phyloP scores from a whole-genome alignment of 2,797 vertebrate genomes.

The Amblyopsis hoosieri region DNA sequence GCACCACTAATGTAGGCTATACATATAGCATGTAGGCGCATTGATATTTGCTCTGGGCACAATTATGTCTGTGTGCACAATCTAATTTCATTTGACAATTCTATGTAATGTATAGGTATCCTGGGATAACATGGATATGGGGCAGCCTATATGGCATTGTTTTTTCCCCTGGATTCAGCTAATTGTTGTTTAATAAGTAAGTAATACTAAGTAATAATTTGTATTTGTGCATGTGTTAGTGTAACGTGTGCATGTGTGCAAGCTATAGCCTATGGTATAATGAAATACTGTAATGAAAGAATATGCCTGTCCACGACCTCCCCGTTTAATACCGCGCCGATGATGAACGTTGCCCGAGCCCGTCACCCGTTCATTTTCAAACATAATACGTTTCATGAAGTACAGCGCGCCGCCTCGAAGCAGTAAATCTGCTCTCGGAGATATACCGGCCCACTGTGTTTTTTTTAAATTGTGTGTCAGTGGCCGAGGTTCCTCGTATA shows the following conservation, averaged over 20 bases:
- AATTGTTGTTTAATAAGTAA: neutral
- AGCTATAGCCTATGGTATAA: neutral
- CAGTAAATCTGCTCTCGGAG: constrained; percentile 44
- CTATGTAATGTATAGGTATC: too few species aligned
- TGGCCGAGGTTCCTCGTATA: constrained; percentile 36
- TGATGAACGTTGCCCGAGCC: constrained; percentile 33
- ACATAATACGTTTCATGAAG: constrained; percentile 57
- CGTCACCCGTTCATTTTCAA: constrained; percentile 46
- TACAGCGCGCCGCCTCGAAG: constrained; percentile 27
- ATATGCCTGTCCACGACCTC: neutral
- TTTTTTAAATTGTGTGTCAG: constrained; percentile 28
- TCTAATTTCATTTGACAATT: too few species aligned
- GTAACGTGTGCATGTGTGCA: constrained; percentile 1
- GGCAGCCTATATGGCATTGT: neutral
- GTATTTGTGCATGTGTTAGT: constrained; percentile 6
- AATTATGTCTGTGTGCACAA: too few species aligned
- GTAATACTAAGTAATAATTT: neutral
- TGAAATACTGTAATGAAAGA: neutral
- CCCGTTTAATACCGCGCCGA: constrained; percentile 5
- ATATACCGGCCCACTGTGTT: constrained; percentile 6
- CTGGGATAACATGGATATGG: neutral
- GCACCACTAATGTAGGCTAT: too few species aligned
- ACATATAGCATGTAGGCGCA: too few species aligned
- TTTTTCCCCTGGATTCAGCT: too few species aligned
- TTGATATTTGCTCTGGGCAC: too few species aligned